These are phyloP conservation scores for Dipodomys ordii DNA, from an alignment of 2,113 vertebrate species.

Conservation along the genomic window DNA sequence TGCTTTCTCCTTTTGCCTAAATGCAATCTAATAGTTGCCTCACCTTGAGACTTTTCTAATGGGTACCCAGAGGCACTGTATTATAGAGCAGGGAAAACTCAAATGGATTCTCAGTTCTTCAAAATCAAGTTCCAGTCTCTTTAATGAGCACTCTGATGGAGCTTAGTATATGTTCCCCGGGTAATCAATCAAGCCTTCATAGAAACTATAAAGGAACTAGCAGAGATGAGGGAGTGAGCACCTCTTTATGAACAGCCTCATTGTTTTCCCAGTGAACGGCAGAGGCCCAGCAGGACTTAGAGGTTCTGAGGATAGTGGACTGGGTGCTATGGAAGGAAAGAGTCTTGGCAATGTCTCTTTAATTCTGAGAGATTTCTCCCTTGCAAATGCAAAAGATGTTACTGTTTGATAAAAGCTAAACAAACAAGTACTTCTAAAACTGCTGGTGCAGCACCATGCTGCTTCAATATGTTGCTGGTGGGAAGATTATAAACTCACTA, in stretches of 20 bases:
- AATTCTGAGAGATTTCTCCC: neutral
- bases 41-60: constrained; percentile 50
- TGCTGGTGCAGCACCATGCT: neutral
- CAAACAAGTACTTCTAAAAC: constrained; percentile 10
- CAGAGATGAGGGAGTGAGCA: neutral
- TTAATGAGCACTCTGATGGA: constrained; percentile 65
- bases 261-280: constrained; percentile 45
- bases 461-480: neutral
- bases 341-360: neutral
- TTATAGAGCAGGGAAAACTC: constrained; percentile 44
- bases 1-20: neutral
- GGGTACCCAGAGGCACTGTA: constrained; percentile 42
- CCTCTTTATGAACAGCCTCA: constrained; percentile 19
- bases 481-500: constrained; percentile 17
- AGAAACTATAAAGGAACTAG: neutral
- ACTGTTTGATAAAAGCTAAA: constrained; percentile 52
- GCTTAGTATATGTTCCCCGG: neutral
- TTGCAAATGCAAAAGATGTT: neutral
- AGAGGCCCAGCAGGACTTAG: neutral
- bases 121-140: constrained; percentile 39
- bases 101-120: constrained; percentile 45
- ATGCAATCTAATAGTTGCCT: constrained; percentile 39
- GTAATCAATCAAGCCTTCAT: constrained; percentile 44
- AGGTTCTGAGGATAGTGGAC: neutral
- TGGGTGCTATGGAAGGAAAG: neutral